Percentiles rank a stretch among this genome's conserved stretches.
These are phyloP conservation scores for Polydrusus tereticollis DNA, from an alignment of 2,888 invertebrate species.

Conservation along the genomic window DNA sequence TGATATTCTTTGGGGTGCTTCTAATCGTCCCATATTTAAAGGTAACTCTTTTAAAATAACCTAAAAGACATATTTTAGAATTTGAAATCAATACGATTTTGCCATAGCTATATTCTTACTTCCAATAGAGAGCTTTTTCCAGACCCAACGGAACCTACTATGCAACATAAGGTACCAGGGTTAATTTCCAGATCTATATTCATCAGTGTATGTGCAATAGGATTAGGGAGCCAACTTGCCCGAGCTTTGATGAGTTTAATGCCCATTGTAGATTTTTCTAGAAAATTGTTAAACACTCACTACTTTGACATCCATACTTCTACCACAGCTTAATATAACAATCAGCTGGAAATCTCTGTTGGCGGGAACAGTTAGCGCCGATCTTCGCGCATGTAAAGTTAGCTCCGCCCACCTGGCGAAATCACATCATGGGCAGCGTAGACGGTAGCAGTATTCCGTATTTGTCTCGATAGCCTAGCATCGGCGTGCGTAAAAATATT, in stretches of 20 bases:
- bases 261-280: constrained; percentile 30
- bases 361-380: too few species aligned
- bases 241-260: constrained; percentile 54
- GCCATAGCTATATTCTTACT: constrained; percentile 50
- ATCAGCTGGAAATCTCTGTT: too few species aligned
- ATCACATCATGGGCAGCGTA: too few species aligned
- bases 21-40: constrained; percentile 72
- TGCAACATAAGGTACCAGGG: constrained; percentile 66
- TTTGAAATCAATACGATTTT: too few species aligned
- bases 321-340: too few species aligned
- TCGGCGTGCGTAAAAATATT: too few species aligned
- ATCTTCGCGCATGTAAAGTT: too few species aligned
- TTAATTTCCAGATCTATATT: constrained; percentile 69
- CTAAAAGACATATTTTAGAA: constrained; percentile 34
- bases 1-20: constrained; percentile 74
- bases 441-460: too few species aligned
- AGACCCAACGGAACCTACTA: constrained; percentile 76
- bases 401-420: too few species aligned
- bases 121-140: constrained; percentile 81
- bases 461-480: too few species aligned
- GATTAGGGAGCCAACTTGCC: constrained; percentile 61
- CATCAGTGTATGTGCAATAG: constrained; percentile 64
- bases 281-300: too few species aligned
- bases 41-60: constrained; percentile 80
- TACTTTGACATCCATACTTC: too few species aligned